Base-by-base conservation (phyloP, 2,797 vertebrate species). In the Sylvia borin region DNA sequence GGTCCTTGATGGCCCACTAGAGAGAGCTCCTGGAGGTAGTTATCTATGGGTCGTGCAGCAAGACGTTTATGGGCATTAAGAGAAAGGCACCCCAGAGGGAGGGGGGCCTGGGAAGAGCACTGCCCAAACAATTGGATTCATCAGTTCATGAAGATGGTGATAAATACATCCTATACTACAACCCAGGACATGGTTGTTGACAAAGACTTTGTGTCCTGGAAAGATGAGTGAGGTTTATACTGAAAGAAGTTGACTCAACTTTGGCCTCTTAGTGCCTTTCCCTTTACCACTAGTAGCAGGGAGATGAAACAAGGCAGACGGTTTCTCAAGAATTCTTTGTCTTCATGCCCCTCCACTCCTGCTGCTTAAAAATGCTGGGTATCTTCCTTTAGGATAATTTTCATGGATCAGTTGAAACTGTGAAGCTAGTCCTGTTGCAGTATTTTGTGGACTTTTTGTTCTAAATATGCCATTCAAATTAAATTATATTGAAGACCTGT, bases 271-370 rank as follows among this genome's bases (percentile, higher is more conserved):
- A 26, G 32, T 55, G 36, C 18, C 13, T 19, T 89, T 86, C 1
- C 8, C 9, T 90, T 57, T 47, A 67, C n/a, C 5, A 10, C 10
- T 47, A 13, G 13, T 54, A 78, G 40, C 10, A 27, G 38, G 19
- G 34, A 90, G 19, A 27, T 66, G 43, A 65, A 76, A 65, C 76
- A 3, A 27, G 36, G 24, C 13, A 68, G 14, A 3, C 73, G 25
- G 43, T 20, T 62, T 83, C 24, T 9, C 29, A 70, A 11, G 32
- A 48, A 15, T 68, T 42, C 15, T 60, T 61, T 70, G 29, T 24
- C 31, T 60, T 57, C 26, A 21, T 61, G 4, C 29, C 9, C 5
- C 7, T 40, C 20, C 3, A 11, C 7, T n/a, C 2, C 7, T 0
- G 0, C 24, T 5, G 3, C 43, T 75, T 57, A 19, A 57, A 68